Conservation (phyloP, 2,797 vertebrate species). For the Anableps anableps region DNA sequence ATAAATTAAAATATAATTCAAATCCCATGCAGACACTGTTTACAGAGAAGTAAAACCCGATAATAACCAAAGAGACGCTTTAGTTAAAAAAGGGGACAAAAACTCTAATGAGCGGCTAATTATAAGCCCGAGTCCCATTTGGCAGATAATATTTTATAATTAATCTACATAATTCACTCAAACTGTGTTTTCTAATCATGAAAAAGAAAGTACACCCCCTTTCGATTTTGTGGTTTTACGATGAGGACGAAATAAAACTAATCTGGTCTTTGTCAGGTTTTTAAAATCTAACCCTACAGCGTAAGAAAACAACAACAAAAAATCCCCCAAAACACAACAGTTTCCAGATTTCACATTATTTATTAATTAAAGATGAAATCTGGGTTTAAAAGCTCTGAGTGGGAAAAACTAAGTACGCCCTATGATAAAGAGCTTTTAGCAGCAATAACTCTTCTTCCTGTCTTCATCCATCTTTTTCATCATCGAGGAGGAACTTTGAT, state of each 20-base stretch:
- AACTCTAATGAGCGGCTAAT: slow-evolving; percentile 49
- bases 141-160: slow-evolving; percentile 4
- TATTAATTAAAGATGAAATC: not conserved
- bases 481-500: not conserved
- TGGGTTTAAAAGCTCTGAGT: not conserved
- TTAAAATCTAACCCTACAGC: too few species aligned
- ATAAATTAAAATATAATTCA: slow-evolving; percentile 30
- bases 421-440: not conserved
- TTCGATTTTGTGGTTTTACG: not conserved
- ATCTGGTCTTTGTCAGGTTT: not conserved
- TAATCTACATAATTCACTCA: slow-evolving; percentile 20
- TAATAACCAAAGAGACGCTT: slow-evolving; percentile 12
- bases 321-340: too few species aligned
- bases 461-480: not conserved
- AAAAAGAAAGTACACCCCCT: not conserved
- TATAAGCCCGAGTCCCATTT: slow-evolving; percentile 7
- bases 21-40: slow-evolving; percentile 23
- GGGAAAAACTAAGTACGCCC: not conserved
- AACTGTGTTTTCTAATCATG: not conserved
- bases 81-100: slow-evolving; percentile 30
- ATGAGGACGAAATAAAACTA: not conserved
- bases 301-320: too few species aligned
- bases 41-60: slow-evolving; percentile 24
- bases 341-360: too few species aligned
- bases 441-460: not conserved